phyloP scores from a whole-genome alignment of 2,888 invertebrate species.

The Athrips mouffetella region DNA sequence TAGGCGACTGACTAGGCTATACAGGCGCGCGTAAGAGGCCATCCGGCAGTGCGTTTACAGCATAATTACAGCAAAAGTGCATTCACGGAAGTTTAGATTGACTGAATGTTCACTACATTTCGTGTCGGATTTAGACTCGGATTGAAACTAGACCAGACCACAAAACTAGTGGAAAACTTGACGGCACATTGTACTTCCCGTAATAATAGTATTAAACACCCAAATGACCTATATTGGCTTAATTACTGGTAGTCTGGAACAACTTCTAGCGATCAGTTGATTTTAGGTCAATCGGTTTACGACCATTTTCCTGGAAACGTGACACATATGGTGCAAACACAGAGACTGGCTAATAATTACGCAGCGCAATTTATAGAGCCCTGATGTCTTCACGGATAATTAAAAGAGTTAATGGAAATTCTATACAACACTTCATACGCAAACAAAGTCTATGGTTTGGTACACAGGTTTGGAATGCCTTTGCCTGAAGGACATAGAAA shows the following conservation, averaged over 20 bases:
- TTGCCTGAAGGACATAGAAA: no score
- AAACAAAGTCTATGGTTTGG: neutral
- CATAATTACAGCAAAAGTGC: no score
- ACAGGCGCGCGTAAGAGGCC: no score
- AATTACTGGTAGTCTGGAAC: constrained; percentile 12
- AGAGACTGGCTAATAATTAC: constrained; percentile 7
- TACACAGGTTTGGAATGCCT: no score
- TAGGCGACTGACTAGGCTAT: no score
- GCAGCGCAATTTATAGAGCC: constrained; percentile 10
- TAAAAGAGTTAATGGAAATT: constrained; percentile 30
- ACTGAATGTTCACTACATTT: no score
- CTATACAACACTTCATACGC: neutral
- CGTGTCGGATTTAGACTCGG: no score
- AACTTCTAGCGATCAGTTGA: constrained; percentile 23
- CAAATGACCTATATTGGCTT: constrained; percentile 6
- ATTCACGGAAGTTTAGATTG: no score
- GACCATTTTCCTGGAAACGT: constrained; percentile 31
- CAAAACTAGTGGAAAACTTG: neutral
- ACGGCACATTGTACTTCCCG: neutral
- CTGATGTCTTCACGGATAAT: constrained; percentile 27
- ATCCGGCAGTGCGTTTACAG: no score
- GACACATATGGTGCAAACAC: constrained; percentile 3
- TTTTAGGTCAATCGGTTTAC: constrained; percentile 33
- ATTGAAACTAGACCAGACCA: neutral
- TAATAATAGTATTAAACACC: neutral